phyloP scores from a whole-genome alignment of 2,113 vertebrate genomes.

The Hemibagrus wyckioides region DNA sequence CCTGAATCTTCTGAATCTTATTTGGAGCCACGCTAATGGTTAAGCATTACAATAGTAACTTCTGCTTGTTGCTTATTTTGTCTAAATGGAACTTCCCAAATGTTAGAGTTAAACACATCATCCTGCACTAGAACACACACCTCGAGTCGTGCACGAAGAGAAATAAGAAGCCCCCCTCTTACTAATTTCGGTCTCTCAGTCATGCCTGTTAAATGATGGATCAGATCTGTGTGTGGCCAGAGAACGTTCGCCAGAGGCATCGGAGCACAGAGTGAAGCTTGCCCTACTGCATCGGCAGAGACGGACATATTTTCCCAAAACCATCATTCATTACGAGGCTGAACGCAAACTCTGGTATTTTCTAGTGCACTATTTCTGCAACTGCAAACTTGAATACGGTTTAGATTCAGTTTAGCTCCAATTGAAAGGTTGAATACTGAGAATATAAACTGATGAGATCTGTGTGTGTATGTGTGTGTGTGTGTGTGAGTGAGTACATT shows the following conservation, averaged over 20 bases:
- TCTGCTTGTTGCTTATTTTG: not conserved
- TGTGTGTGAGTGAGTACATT: not conserved
- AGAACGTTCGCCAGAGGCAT: constrained; percentile 24
- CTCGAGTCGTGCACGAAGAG: not conserved
- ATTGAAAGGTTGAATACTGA: constrained; percentile 6
- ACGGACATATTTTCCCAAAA: not conserved
- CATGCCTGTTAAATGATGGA: constrained; percentile 36
- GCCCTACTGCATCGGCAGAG: constrained; percentile 12
- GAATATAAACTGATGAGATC: constrained; percentile 20
- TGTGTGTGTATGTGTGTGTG: constrained; percentile 29
- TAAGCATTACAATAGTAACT: not conserved
- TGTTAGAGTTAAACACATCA: not conserved
- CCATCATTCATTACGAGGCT: not conserved
- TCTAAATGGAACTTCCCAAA: not conserved
- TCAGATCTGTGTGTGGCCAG: constrained; percentile 46
- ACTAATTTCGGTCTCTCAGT: constrained; percentile 21
- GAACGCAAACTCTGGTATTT: constrained; percentile 8
- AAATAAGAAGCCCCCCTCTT: not conserved
- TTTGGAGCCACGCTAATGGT: not conserved
- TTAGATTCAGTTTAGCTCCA: not conserved
- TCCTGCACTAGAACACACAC: not conserved
- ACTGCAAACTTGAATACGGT: constrained; percentile 3
- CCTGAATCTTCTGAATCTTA: not conserved
- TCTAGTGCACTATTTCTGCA: not conserved
- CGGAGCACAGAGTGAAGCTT: constrained; percentile 20